Percentiles rank a stretch among this genome's conserved stretches.
Evolutionary conservation across 2,888 invertebrate genomes (phyloP).

Genomic region (Melanotus villosus): DNA sequence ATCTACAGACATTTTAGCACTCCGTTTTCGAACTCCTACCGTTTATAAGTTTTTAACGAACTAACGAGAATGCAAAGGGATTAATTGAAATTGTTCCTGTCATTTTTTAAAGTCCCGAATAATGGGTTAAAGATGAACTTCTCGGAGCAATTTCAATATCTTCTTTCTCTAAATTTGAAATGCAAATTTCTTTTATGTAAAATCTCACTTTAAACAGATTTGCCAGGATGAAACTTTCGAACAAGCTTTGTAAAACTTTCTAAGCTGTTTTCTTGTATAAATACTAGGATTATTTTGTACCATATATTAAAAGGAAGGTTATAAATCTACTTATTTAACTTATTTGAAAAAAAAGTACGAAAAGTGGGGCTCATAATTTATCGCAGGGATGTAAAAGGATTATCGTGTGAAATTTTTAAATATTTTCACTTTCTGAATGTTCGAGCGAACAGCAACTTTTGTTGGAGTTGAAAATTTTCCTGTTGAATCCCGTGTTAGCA

Average conservation of each 20-base stretch:
- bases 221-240: slow-evolving; percentile 27
- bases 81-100: neutral
- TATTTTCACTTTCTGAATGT: too few relatives aligned
- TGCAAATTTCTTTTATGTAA: slow-evolving; percentile 44
- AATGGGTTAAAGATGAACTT: slow-evolving; percentile 25
- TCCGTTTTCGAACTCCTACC: neutral
- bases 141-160: slow-evolving; percentile 28
- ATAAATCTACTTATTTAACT: too few relatives aligned
- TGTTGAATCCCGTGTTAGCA: neutral
- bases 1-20: neutral
- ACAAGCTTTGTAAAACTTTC: slow-evolving; percentile 36
- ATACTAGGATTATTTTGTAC: slow-evolving; percentile 20
- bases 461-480: neutral
- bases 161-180: slow-evolving; percentile 38
- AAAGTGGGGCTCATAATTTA: too few relatives aligned
- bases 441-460: neutral
- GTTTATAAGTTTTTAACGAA: neutral
- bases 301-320: neutral
- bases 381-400: too few relatives aligned
- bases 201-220: slow-evolving; percentile 38
- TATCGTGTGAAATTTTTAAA: too few relatives aligned
- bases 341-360: too few relatives aligned
- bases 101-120: neutral
- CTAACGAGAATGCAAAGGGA: neutral
- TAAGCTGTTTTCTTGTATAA: slow-evolving; percentile 37